phyloP scores from a whole-genome alignment of 2,797 vertebrate genomes.

The Kryptolebias ocellatus region DNA sequence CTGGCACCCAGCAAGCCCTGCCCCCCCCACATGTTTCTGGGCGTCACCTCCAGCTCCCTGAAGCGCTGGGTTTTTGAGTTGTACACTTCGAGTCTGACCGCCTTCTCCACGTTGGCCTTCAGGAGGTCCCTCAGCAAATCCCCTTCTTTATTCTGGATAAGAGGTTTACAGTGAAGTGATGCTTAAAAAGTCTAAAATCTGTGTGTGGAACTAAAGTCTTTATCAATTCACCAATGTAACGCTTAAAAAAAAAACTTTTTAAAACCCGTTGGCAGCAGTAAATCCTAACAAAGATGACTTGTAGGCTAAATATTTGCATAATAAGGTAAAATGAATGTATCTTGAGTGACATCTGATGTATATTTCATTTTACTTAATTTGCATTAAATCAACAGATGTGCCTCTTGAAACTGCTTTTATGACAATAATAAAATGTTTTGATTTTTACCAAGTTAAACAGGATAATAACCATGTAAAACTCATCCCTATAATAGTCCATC shows the following conservation, averaged over 20 bases:
- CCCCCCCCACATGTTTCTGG: slow-evolving; percentile 98
- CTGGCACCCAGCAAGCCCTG: slow-evolving; percentile 95
- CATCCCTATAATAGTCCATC: too few relatives aligned
- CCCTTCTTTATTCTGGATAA: slow-evolving; percentile 89
- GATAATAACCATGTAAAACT: too few relatives aligned
- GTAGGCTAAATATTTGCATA: too few relatives aligned
- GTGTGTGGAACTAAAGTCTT: too few relatives aligned
- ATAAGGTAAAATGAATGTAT: too few relatives aligned
- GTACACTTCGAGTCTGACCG: slow-evolving; percentile 92
- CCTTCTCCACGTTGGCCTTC: slow-evolving; percentile 93
- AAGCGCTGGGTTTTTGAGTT: slow-evolving; percentile 91
- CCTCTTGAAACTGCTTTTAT: too few relatives aligned
- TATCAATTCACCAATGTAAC: too few relatives aligned
- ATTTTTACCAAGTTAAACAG: too few relatives aligned
- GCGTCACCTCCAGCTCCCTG: slow-evolving; percentile 91
- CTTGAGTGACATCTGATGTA: too few relatives aligned
- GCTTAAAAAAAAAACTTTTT: background rate
- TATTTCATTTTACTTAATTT: too few relatives aligned
- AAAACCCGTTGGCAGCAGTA: background rate
- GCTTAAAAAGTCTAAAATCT: background rate
- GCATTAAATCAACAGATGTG: too few relatives aligned
- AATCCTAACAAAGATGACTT: background rate
- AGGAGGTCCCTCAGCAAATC: slow-evolving; percentile 91
- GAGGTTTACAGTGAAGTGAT: background rate
- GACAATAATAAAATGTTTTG: too few relatives aligned